Base-by-base conservation (phyloP, 2,113 vertebrate species). In the Anguilla rostrata region DNA sequence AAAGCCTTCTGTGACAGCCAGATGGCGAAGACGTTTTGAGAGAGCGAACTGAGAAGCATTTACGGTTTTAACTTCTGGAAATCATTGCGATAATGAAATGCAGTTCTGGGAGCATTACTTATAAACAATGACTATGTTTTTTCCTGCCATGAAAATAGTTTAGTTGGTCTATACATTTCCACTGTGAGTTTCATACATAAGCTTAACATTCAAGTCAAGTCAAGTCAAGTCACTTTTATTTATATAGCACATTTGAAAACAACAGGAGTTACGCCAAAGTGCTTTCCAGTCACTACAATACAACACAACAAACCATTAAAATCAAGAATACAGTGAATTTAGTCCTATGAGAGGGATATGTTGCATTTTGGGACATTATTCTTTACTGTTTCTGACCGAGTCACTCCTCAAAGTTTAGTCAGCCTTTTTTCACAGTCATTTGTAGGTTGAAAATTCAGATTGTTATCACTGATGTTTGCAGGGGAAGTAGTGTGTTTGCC, bases 401-500 rank as follows among this genome's bases (percentile, higher is more conserved):
- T 79, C 26, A 83, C 86, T 56, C 81, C 63, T 56, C 78, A 86
- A 87, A 20, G 57, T 83, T 56, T 43, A 40, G 79, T 82, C 79
- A 56, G 79, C 18, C 41, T 29, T 40, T 89, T 87, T 53, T 84
- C 20, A 79, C 18, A 86, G 46, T 84, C 46, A 78, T 89, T 66
- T 16, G 12, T 78, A 75, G 81, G 75, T 86, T 78, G 41, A 34
- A 80, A 60, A 39, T 20, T 85, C 78, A 85, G 29, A 43, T 34
- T 84, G 12, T 11, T 75, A 85, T 79, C 87, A 46, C 39, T 83
- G 34, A 39, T 79, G 20, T 3, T 78, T 75, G 56, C 66, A 78
- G 60, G 86, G 41, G 90, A 88, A 88, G 83, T 56, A 88, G 87
- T 85, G 86, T 78, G 40, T 89, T 90, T 90, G 81, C 85, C 88